A percentile compares a stretch with the other conserved stretches of the same genome.
Evolutionary conservation across 2,797 vertebrate species (phyloP).

Genomic region (Nasua narica): DNA sequence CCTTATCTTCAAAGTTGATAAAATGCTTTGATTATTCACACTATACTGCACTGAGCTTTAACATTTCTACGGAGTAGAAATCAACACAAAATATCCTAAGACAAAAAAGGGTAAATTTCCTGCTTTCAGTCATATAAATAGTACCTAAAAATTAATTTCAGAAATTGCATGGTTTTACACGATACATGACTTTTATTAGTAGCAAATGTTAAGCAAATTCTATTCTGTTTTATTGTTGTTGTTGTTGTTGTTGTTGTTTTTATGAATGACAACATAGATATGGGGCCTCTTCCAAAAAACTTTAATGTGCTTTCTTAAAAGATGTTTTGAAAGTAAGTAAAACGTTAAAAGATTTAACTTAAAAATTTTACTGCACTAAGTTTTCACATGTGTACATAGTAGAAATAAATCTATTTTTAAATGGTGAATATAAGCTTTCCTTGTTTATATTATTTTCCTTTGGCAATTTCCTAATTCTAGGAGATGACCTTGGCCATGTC

Average conservation of each 20-base stretch:
- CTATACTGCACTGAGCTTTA: not conserved
- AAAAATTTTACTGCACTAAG: not conserved
- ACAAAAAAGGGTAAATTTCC: not conserved
- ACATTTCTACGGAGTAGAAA: not conserved
- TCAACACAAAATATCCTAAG: not conserved
- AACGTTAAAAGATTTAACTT: not conserved
- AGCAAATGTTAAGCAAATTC: conserved; percentile 2
- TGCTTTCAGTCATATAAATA: not conserved
- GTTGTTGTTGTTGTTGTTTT: not conserved
- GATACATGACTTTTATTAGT: not conserved
- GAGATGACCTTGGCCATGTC: not conserved
- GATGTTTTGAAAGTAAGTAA: not conserved
- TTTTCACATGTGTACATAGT: not conserved
- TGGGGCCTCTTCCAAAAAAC: not conserved
- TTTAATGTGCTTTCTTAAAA: not conserved
- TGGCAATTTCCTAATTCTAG: not conserved
- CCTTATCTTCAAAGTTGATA: not conserved
- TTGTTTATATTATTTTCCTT: not conserved
- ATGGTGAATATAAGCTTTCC: not conserved
- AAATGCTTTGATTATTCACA: not conserved
- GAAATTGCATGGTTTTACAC: not conserved
- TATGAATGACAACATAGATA: not conserved
- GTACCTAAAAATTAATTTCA: not conserved
- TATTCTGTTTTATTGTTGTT: not conserved
- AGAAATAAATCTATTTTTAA: not conserved